Evolutionary conservation across 2,888 invertebrate genomes (phyloP).

Genomic region (Rhorus exstirpatorius): DNA sequence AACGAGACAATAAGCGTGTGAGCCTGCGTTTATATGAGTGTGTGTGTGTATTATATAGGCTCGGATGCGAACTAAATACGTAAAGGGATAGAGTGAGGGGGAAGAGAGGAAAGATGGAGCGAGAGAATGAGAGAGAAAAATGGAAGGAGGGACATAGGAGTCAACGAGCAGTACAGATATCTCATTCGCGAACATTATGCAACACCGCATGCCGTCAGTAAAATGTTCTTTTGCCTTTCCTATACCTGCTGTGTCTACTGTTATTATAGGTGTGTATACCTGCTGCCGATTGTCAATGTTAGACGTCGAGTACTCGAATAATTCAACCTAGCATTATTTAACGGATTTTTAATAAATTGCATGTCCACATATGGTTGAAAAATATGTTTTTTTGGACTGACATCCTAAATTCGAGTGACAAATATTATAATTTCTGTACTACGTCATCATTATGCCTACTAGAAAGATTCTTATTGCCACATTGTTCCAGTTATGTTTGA

Average conservation of each 20-base stretch:
- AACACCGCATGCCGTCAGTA: constrained; percentile 47
- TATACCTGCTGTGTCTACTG: constrained; percentile 7
- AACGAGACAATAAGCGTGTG: constrained; percentile 22
- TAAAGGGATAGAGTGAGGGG: constrained; percentile 33
- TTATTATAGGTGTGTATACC: constrained; percentile 43
- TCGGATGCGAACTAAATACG: constrained; percentile 63
- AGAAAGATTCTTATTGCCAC: too few species aligned
- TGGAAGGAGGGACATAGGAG: constrained; percentile 25
- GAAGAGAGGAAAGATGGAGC: constrained; percentile 18
- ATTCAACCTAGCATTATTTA: constrained; percentile 53
- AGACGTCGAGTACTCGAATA: constrained; percentile 36
- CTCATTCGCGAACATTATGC: constrained; percentile 56
- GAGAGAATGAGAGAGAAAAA: constrained; percentile 37
- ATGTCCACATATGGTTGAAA: constrained; percentile 43
- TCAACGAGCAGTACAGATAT: constrained; percentile 57
- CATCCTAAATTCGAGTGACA: not conserved
- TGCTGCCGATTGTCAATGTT: constrained; percentile 36
- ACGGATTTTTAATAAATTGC: constrained; percentile 50
- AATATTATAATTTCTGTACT: too few species aligned
- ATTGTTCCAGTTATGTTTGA: too few species aligned
- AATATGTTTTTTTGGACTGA: constrained; percentile 27
- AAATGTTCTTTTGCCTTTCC: constrained; percentile 31
- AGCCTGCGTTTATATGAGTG: not conserved
- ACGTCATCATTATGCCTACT: too few species aligned
- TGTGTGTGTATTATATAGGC: constrained; percentile 42